A percentile compares a stretch with the other conserved stretches of the same genome.
phyloP scores from a whole-genome alignment of 2,888 invertebrate genomes.

The Chouioia cunea region DNA sequence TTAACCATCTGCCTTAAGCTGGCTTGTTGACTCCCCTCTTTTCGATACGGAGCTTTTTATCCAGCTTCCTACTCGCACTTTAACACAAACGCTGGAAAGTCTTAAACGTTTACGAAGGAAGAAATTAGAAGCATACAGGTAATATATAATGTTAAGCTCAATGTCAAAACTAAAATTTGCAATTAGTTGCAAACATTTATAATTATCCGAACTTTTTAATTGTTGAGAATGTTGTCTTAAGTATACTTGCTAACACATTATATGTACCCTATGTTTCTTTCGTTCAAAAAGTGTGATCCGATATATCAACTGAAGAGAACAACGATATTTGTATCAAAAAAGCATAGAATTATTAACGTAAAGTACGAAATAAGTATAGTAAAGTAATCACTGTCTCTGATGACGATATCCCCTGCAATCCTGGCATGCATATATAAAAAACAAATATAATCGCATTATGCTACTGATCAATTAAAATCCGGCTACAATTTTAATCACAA shows the following conservation, averaged over 20 bases:
- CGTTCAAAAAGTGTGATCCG: no score
- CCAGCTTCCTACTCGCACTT: slow-evolving; percentile 15
- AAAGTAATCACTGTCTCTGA: no score
- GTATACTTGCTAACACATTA: no score
- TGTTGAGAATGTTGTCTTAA: background rate
- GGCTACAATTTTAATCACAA: slow-evolving; percentile 1
- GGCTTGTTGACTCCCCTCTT: slow-evolving; percentile 17
- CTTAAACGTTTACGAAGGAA: slow-evolving; percentile 23
- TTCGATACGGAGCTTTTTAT: slow-evolving; percentile 29
- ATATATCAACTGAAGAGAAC: no score
- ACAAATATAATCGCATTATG: no score
- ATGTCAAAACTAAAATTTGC: background rate
- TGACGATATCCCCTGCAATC: no score
- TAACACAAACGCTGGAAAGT: slow-evolving; percentile 37
- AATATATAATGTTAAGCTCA: slow-evolving; percentile 21
- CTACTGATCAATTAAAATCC: no score
- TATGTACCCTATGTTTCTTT: no score
- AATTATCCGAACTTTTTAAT: background rate
- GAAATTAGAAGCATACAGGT: slow-evolving; percentile 37
- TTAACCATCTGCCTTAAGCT: slow-evolving; percentile 35
- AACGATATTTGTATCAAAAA: no score
- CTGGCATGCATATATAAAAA: no score
- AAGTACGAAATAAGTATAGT: no score
- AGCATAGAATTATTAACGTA: no score
- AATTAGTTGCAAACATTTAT: background rate